phyloP scores from a whole-genome alignment of 2,797 vertebrate genomes.

The Ctenopoma multispine region DNA sequence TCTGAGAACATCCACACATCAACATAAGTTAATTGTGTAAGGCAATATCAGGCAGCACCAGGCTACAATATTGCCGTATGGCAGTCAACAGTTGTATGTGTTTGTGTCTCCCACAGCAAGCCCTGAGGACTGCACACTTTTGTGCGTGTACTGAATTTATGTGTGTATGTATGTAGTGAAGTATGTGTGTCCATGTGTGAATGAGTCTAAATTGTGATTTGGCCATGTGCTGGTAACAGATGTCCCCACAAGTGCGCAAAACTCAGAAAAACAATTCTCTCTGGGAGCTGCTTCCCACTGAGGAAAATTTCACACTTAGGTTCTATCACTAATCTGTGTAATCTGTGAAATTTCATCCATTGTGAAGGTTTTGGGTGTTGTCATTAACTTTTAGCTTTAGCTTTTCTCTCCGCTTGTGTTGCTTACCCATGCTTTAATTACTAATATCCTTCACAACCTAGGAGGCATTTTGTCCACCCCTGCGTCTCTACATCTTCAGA shows the following conservation, averaged over 20 bases:
- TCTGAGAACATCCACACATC: conserved; percentile 52
- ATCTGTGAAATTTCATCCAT: conserved; percentile 39
- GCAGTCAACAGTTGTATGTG: conserved; percentile 45
- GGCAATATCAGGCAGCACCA: conserved; percentile 54
- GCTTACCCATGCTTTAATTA: conserved; percentile 1
- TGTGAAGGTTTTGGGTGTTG: conserved; percentile 23
- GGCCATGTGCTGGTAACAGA: conserved; percentile 19
- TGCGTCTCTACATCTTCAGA: not conserved
- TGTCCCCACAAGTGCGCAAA: conserved; percentile 28
- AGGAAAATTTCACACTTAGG: conserved; percentile 23
- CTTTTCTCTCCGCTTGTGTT: not conserved
- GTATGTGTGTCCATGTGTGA: conserved; percentile 24
- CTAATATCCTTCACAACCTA: conserved; percentile 2
- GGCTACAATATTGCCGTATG: conserved; percentile 45
- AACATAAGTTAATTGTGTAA: conserved; percentile 57
- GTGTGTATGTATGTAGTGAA: no score
- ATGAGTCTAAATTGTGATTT: conserved; percentile 35
- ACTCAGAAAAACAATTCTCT: conserved; percentile 24
- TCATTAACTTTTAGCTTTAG: conserved; percentile 17
- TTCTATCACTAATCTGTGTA: conserved; percentile 36
- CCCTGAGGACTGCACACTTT: conserved; percentile 22
- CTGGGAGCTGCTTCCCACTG: conserved; percentile 13
- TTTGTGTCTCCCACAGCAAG: conserved; percentile 48
- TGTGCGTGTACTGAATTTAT: conserved; percentile 27
- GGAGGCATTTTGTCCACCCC: not conserved